These are phyloP conservation scores for Xerus inauris DNA, from an alignment of 2,113 vertebrate genomes.

Conservation along the genomic window DNA sequence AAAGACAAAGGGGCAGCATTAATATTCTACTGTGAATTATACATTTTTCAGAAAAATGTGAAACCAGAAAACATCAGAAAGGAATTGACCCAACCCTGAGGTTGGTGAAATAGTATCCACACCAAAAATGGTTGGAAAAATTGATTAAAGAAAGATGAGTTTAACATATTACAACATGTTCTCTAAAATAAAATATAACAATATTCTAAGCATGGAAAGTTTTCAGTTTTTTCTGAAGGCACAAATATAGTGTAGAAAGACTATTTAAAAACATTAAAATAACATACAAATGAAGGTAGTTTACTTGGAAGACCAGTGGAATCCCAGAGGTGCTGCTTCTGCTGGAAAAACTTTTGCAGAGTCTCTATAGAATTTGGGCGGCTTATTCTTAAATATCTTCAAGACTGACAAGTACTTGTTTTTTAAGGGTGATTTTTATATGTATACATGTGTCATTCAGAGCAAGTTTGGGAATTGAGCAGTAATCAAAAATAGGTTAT, in stretches of 20 bases:
- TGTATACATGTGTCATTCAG: background rate
- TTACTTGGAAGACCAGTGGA: background rate
- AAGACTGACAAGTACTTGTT: background rate
- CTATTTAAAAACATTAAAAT: constrained; percentile 14
- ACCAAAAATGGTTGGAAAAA: background rate
- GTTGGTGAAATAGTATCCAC: background rate
- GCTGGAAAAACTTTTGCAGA: background rate
- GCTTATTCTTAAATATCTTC: background rate
- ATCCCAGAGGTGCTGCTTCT: background rate
- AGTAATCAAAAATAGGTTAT: background rate
- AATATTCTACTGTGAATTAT: background rate
- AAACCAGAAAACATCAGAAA: background rate
- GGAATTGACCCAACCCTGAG: background rate
- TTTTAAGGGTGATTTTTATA: constrained; percentile 10
- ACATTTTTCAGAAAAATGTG: background rate
- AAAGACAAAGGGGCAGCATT: background rate
- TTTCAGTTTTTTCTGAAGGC: background rate
- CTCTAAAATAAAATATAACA: background rate
- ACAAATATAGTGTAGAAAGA: background rate
- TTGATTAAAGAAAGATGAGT: constrained; percentile 19
- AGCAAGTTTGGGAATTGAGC: background rate
- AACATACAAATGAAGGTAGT: background rate
- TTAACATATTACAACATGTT: background rate
- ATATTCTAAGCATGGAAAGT: background rate
- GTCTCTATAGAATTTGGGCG: background rate